Evolutionary conservation across 2,888 invertebrate species (phyloP).

Genomic region (Synergus gifuensis): DNA sequence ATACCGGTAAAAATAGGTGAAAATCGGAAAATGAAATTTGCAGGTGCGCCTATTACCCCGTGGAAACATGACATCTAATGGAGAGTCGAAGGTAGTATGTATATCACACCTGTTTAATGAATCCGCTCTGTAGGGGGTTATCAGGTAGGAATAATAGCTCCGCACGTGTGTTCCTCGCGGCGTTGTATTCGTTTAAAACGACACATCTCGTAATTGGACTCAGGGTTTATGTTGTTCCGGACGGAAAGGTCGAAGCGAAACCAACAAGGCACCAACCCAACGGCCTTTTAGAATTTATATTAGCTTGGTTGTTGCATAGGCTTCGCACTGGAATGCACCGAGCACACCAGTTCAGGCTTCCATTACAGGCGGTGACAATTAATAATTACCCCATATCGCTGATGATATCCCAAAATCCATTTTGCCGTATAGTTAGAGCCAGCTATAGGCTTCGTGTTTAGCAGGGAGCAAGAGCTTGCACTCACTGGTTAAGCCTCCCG

Average conservation of each 20-base stretch:
- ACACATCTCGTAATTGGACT: conserved; percentile 50
- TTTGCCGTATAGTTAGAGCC: conserved; percentile 56
- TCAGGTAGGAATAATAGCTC: background rate
- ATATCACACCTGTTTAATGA: conserved; percentile 6
- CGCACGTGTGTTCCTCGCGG: conserved; percentile 42
- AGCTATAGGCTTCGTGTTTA: conserved; percentile 43
- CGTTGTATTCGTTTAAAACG: conserved; percentile 48
- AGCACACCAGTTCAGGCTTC: conserved; percentile 52
- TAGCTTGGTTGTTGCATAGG: background rate
- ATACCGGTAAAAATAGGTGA: background rate
- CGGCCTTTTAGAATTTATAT: conserved; percentile 16
- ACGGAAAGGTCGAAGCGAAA: conserved; percentile 50
- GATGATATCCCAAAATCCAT: conserved; percentile 66
- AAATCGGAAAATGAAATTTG: background rate
- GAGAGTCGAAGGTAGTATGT: background rate
- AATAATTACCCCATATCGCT: conserved; percentile 71
- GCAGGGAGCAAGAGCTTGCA: conserved; percentile 47
- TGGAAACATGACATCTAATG: background rate
- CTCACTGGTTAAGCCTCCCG: conserved; percentile 41
- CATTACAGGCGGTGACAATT: conserved; percentile 69
- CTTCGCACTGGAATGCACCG: conserved; percentile 41
- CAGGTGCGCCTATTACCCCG: background rate
- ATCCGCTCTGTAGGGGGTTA: background rate
- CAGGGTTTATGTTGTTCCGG: conserved; percentile 44
- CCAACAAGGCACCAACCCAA: conserved; percentile 45